Conservation (phyloP, 2,113 vertebrate genomes). For the Sakesphorus luctuosus region DNA sequence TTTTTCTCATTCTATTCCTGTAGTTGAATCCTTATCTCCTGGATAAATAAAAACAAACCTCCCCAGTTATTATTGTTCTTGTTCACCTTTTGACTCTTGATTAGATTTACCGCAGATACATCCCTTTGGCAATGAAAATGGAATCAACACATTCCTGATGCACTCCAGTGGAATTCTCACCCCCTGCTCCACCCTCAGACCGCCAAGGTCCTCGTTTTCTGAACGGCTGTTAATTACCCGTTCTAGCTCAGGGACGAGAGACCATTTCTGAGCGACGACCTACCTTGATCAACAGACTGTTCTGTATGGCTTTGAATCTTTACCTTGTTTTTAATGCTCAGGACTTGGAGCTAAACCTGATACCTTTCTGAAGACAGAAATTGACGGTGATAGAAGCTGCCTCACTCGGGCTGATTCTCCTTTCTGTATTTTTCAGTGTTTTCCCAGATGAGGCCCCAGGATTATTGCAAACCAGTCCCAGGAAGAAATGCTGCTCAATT, state of each 20-base stretch:
- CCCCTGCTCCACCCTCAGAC: background rate
- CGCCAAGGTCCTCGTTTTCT: background rate
- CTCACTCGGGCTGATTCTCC: background rate
- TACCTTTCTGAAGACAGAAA: background rate
- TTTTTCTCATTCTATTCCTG: slow-evolving; percentile 28
- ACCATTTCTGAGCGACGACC: background rate
- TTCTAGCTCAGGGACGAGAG: background rate
- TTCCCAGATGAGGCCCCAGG: slow-evolving; percentile 70
- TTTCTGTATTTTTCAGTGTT: slow-evolving; percentile 45
- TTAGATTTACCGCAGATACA: slow-evolving; percentile 51
- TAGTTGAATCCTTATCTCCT: slow-evolving; percentile 51
- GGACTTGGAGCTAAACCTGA: background rate
- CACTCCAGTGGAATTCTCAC: background rate
- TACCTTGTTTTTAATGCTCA: background rate
- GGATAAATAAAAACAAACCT: slow-evolving; percentile 53
- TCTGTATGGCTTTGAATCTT: background rate
- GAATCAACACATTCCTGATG: slow-evolving; percentile 17
- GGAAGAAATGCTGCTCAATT: slow-evolving; percentile 75
- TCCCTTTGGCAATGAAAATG: slow-evolving; percentile 35
- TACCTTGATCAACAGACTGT: background rate
- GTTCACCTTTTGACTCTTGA: slow-evolving; percentile 61
- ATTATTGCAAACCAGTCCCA: slow-evolving; percentile 71
- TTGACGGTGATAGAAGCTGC: background rate
- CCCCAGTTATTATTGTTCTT: slow-evolving; percentile 28
- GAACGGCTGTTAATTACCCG: background rate